Evolutionary conservation across 2,797 vertebrate species (phyloP), one percentile per base, ranked within the genome.

Genomic region (Urophycis tenuis): DNA sequence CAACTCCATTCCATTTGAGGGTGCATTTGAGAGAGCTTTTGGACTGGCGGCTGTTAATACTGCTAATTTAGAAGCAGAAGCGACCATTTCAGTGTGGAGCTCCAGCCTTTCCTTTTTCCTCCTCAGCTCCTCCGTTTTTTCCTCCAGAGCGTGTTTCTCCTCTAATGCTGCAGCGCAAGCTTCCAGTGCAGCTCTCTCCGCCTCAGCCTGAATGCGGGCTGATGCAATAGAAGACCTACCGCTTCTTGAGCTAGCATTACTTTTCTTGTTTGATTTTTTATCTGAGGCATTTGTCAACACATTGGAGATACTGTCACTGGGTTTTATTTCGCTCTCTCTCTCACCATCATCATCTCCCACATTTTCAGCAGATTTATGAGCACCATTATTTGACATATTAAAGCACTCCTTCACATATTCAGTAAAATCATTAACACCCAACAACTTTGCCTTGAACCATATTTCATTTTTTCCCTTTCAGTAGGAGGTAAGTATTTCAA

Each of bases 31-130:
- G n/a, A n/a, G n/a, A n/a, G n/a, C n/a, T n/a, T 64, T 10, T 6
- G 5, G 53, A 64, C 53, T 72, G 71, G 33, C 19, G 14, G 71
- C 30, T 14, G 30, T 12, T 36, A 72, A 72, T 35, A 72, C 71
- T 35, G 71, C 32, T 33, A 72, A 33, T 33, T 72, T 72, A 35
- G 34, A 3, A 72, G 71, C 71, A 72, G 71, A 9, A 72, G 71
- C 32, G 3, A 32, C 71, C 14, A 72, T 72, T 19, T 72, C 71
- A 15, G 34, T 73, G 39, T 29, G 3, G 17, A 73, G 35, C 35
- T 73, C 72, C 72, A 73, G 72, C 34, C 72, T 73, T 73, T 73
- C 72, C 72, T 73, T 73, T 73, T 10, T 72, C 72, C 25, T 73
- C 1, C 34, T n/a, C 1, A 36, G 72, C 34, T 32, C 71, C 32